Evolutionary conservation across 2,113 vertebrate species (phyloP), one percentile per base, ranked within the genome.

Genomic region (Penelope pileata): DNA sequence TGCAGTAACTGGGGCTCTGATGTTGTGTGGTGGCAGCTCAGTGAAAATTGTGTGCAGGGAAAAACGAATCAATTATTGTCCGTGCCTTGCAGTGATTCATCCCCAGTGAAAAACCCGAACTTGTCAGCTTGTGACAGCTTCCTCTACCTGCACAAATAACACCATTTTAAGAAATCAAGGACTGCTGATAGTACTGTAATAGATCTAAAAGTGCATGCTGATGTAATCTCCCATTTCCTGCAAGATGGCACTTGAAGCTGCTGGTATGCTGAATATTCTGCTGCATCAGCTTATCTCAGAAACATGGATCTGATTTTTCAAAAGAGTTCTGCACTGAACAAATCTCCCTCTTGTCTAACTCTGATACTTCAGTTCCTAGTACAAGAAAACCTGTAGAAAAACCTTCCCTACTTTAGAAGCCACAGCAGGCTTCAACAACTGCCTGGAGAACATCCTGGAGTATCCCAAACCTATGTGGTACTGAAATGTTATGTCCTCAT

Each of bases 151-250:
- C 75, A 51, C 40, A 83, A 93, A 82, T 72, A 54, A 16, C 75
- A 83, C 75, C 70, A 2, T 80, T 90, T 58, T 93, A 86, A 96
- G 95, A 96, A 95, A 97, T 86, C 87, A 88, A 90, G 76, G 73
- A 36, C 82, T 64, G 50, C 75, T 83, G 92, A 94, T 90, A 88
- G 51, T 85, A 54, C 10, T 67, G 90, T 83, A 96, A 96, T 92
- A 76, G 75, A 86, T 96, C 83, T 93, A 58, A 81, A 93, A 95
- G 93, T 67, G 77, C 74, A 69, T 79, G 83, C 60, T 90, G 87
- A 95, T 96, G 88, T 91, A 69, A 94, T 94, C 96, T 96, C 72
- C 80, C 1, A 12, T 79, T 89, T 66, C 45, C 19, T 64, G 83
- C 8, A 3, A 80, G 19, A 60, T 75, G 83, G 75, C 70, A 54